Conservation (phyloP, 2,888 invertebrate genomes). For the Trimorus sp. region DNA sequence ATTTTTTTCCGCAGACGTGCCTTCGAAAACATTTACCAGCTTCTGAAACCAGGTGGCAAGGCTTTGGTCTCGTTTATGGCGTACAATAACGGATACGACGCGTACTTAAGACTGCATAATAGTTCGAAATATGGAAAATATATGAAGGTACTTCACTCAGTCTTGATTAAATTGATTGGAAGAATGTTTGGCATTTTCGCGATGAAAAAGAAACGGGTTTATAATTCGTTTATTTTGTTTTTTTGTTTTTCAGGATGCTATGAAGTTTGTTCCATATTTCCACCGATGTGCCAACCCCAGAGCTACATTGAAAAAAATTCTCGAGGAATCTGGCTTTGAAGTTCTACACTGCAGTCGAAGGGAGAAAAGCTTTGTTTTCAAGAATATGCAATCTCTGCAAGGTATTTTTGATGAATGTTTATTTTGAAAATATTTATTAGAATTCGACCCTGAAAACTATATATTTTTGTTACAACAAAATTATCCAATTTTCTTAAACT, state of each 20-base stretch:
- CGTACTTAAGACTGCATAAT: conserved; percentile 85
- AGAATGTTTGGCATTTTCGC: too few relatives aligned
- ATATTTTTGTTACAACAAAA: too few relatives aligned
- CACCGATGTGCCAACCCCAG: conserved; percentile 85
- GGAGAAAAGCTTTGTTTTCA: conserved; percentile 84
- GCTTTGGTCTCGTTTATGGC: conserved; percentile 87
- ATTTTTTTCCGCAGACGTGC: conserved; percentile 82
- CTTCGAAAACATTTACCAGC: conserved; percentile 85
- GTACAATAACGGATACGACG: conserved; percentile 86
- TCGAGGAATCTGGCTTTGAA: conserved; percentile 85
- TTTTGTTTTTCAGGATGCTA: conserved; percentile 82
- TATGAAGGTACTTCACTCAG: conserved; percentile 81
- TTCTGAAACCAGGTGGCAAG: conserved; percentile 87
- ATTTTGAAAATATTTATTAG: too few relatives aligned
- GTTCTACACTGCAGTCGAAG: conserved; percentile 84
- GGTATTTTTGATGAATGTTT: conserved; percentile 71
- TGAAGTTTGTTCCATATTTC: conserved; percentile 86
- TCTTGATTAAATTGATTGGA: too few relatives aligned
- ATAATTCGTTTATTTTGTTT: background rate
- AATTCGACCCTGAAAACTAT: too few relatives aligned
- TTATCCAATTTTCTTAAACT: too few relatives aligned
- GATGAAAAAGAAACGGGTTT: too few relatives aligned
- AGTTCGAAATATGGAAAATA: conserved; percentile 85
- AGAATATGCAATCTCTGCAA: conserved; percentile 83
- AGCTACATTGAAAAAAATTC: conserved; percentile 83